Percentiles rank a stretch among this genome's conserved stretches.
Conservation (phyloP, 1,140 invertebrate genomes). For the Episyrphus balteatus region DNA sequence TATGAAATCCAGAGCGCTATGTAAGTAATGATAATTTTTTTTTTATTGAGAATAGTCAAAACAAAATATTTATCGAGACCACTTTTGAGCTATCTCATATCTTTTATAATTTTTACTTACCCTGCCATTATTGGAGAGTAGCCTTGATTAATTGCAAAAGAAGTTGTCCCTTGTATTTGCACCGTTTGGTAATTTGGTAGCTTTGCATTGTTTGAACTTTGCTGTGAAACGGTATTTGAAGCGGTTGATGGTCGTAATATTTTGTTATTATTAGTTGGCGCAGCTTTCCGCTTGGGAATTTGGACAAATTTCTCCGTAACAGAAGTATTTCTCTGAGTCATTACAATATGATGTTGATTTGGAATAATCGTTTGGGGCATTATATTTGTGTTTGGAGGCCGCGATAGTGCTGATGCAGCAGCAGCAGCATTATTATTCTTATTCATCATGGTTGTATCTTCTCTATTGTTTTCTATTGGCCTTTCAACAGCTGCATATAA, state of each 20-base stretch:
- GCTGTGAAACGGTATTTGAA: neutral
- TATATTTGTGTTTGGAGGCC: neutral
- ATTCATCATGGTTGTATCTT: constrained; percentile 15
- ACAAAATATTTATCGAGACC: too few species aligned
- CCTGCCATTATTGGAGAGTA: neutral
- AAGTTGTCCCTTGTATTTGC: constrained; percentile 24
- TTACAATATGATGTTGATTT: neutral
- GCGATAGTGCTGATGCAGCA: constrained; percentile 11
- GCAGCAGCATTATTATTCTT: constrained; percentile 12
- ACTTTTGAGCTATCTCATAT: too few species aligned
- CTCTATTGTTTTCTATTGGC: constrained; percentile 6
- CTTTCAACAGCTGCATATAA: constrained; percentile 63
- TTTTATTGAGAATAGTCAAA: too few species aligned
- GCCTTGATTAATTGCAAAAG: constrained; percentile 10
- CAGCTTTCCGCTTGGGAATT: neutral
- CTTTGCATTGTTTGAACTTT: neutral
- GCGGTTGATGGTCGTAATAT: neutral
- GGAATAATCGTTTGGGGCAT: neutral
- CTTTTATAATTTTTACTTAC: neutral
- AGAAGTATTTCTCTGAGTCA: neutral
- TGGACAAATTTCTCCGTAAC: neutral
- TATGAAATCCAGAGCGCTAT: too few species aligned
- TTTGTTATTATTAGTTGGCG: neutral
- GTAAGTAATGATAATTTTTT: too few species aligned
- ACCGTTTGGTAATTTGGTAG: neutral